Percentiles rank a stretch among this genome's conserved stretches.
Evolutionary conservation across 2,797 vertebrate genomes (phyloP).

Genomic region (Potorous gilbertii): DNA sequence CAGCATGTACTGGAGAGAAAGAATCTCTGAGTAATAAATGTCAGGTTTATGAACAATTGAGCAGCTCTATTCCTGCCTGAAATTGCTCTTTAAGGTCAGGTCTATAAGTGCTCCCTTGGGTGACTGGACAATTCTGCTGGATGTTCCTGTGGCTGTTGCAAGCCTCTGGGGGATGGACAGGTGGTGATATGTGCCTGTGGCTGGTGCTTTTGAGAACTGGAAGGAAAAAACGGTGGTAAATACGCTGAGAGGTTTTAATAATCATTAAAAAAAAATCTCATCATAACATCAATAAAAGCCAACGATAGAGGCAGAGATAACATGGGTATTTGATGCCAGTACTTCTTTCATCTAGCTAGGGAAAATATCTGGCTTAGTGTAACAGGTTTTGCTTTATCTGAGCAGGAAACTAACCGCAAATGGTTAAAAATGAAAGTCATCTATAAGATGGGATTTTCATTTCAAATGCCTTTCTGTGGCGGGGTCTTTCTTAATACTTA

Average conservation of each 20-base stretch:
- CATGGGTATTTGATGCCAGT: neutral
- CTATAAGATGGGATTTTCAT: neutral
- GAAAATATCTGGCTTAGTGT: neutral
- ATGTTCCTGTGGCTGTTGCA: neutral
- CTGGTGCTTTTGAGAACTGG: neutral
- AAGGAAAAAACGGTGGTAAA: neutral
- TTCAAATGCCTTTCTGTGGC: neutral
- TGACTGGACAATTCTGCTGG: constrained; percentile 52
- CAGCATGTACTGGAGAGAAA: constrained; percentile 72
- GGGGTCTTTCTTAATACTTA: neutral
- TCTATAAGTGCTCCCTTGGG: constrained; percentile 75
- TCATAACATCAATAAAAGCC: neutral
- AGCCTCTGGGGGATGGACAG: neutral
- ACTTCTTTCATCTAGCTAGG: fast-evolving
- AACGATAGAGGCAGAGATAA: neutral
- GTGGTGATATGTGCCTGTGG: neutral
- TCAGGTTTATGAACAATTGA: constrained; percentile 86
- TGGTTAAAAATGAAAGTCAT: neutral
- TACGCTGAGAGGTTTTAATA: constrained; percentile 2
- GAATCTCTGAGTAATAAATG: constrained; percentile 83
- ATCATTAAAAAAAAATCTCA: neutral
- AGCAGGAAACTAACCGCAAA: neutral
- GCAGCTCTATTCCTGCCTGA: constrained; percentile 77
- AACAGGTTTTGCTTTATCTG: fast-evolving
- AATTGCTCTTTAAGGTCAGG: constrained; percentile 86